These are phyloP conservation scores for Jaculus jaculus DNA, from an alignment of 2,113 vertebrate genomes.

Conservation along the genomic window DNA sequence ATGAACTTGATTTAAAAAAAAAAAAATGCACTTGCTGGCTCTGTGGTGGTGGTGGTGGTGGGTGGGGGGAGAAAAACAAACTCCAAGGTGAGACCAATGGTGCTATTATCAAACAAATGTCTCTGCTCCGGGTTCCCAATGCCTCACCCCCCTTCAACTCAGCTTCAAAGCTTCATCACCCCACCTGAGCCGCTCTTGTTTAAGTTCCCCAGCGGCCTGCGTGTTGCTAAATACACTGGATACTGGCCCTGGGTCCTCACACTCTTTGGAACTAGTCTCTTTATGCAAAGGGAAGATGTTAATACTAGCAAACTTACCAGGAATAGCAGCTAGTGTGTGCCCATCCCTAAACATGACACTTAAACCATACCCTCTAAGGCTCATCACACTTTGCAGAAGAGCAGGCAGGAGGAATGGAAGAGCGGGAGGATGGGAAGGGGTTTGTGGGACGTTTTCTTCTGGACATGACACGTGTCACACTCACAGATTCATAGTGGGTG, in stretches of 20 bases:
- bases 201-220: not conserved
- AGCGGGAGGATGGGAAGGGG: too few relatives aligned
- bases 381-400: not conserved
- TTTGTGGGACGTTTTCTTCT: too few relatives aligned
- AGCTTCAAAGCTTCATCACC: rapidly evolving
- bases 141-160: rapidly evolving
- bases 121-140: not conserved
- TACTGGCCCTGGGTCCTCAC: not conserved
- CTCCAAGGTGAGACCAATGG: not conserved
- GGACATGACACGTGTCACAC: too few relatives aligned
- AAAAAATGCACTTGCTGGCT: not conserved
- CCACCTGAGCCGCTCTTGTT: not conserved
- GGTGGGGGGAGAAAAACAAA: not conserved
- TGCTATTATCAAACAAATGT: not conserved
- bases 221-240: not conserved
- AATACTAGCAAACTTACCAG: too few relatives aligned
- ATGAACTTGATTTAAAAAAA: not conserved
- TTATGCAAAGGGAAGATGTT: too few relatives aligned
- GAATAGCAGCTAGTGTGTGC: too few relatives aligned
- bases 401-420: not conserved
- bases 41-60: too few relatives aligned
- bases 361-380: too few relatives aligned
- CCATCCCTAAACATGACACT: too few relatives aligned
- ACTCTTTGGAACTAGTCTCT: not conserved
- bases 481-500: too few relatives aligned